Evolutionary conservation across 2,113 vertebrate species (phyloP), one percentile per base, ranked within the genome.

Genomic region (Pelodiscus sinensis): DNA sequence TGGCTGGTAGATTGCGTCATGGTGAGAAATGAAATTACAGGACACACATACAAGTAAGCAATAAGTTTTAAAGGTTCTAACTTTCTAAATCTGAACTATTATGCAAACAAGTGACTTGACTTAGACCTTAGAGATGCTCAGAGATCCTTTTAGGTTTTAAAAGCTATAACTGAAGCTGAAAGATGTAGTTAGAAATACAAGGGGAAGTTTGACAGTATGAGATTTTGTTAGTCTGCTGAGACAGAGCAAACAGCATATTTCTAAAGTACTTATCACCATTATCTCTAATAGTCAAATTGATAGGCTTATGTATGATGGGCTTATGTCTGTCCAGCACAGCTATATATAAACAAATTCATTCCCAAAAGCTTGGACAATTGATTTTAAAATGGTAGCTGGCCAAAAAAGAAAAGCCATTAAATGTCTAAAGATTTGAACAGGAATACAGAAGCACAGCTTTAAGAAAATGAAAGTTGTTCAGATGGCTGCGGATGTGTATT

Each of bases 1-100:
- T 99, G 99, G 99, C 98, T 99, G 88, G 99, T 99, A 93, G 99
- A 99, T 97, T 99, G 98, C 79, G 99, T 99, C 97, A 98, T 99
- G 98, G 99, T 99, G 95, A 98, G 99, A 93, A 99, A 99, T 81
- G 99, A 99, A 98, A 99, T 99, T 93, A 99, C 99, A 8, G 99
- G 99, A 93, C 99, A 99, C 92, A 99, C 98, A 0, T 99, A 99
- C 97, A 99, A 98, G 99, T 99, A 97, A 98, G 98, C 90, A 91
- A 82, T 93, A 98, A 98, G 92, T 98, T 93, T 90, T 97, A 98
- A 0, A 98, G 98, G 12, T 35, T 38, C 83, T 35, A 0, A 51
- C 91, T 94, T 29, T 83, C 44, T 82, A 81, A 86, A 68, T 77
- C 81, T 94, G 57, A 78, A 50, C 73, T 86, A 13, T 2, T n/a